Conservation (phyloP, 2,113 vertebrate species). For the Eulemur macaco region DNA sequence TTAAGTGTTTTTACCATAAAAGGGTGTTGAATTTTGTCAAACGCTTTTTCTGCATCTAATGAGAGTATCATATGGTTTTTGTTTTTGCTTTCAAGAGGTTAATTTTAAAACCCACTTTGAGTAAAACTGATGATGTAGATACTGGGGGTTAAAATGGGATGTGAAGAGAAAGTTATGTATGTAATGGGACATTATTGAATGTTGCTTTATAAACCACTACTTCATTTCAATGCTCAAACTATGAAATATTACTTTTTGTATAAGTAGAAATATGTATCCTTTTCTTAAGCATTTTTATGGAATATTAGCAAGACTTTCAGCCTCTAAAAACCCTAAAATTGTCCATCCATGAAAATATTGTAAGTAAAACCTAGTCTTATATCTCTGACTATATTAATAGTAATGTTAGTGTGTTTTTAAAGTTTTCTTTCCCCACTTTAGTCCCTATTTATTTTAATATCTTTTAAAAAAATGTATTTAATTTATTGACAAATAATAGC, state of each 20-base stretch:
- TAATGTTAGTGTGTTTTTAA: neutral
- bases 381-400: neutral
- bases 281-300: neutral
- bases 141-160: neutral
- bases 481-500: neutral
- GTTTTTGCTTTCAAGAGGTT: neutral
- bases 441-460: neutral
- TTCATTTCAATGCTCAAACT: neutral
- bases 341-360: neutral
- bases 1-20: too few species aligned
- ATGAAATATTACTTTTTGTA: neutral
- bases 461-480: neutral
- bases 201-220: neutral
- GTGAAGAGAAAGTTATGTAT: neutral
- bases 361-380: neutral
- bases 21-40: too few species aligned
- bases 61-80: too few species aligned
- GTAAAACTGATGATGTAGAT: neutral
- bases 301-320: neutral
- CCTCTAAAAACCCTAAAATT: neutral
- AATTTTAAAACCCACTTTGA: neutral
- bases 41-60: too few species aligned
- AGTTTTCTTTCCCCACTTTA: neutral
- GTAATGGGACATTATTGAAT: neutral
- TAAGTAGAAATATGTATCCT: neutral